Evolutionary conservation across 2,888 invertebrate species (phyloP), one percentile per base, ranked within the genome.

Genomic region (Oeneis ivallda): DNA sequence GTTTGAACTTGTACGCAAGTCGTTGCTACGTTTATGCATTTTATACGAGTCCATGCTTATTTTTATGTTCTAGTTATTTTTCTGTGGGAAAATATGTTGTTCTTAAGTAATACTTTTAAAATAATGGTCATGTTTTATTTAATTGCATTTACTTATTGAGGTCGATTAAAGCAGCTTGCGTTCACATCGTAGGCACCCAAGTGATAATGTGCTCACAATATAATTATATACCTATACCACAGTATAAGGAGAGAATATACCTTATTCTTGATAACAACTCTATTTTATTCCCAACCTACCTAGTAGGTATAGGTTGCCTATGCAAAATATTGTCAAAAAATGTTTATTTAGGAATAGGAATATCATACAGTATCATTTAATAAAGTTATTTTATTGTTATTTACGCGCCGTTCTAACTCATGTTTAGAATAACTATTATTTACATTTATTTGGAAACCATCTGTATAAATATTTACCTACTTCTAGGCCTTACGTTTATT

Each of bases 11-110:
- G 32, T 17, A 37, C 17, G 5, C 34, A 54, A 8, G 15, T 37
- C 37, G 17, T 37, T 15, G 37, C 15, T 54, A 54, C 1, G 54
- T 15, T 37, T 41, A 26, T 57, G 56, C 39, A 41, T 57, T 57
- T 41, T 13, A 41, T 39, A 39, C n/a, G 9, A 11, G 34, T 54
- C 39, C 37, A 39, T 54, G 39, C 39, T 34, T 41, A 47, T 59
- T 58, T 34, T 34, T 47, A 11, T 32, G 34, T 32, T 47, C 34
- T 59, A 34, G 34, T 1, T 54, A 37, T 47, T 45, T 58, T 59
- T 59, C 43, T 57, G 11, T 57, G 26, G n/a, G 26, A 43, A 43
- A 57, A 26, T 41, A 41, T 10, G 9, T 26, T 8, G 52, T 34
- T 52, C 9, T 17, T 10, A 17, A 0, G 34, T 34, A 8, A 52